Evolutionary conservation across 2,113 vertebrate species (phyloP), one percentile per base, ranked within the genome.

Genomic region (Odontophorus gujanensis): DNA sequence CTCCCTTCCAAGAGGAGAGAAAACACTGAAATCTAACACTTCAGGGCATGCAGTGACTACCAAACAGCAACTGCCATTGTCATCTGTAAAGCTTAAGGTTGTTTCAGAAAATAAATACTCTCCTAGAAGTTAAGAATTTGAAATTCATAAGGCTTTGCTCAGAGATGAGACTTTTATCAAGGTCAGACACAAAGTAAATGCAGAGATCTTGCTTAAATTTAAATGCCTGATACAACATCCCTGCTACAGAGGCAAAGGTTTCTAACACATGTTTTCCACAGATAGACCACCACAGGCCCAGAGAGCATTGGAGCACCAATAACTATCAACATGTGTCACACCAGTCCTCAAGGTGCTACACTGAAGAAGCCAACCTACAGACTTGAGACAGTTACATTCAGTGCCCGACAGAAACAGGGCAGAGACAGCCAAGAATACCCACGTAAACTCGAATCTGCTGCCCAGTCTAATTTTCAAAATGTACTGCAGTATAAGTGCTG

Each of bases 211-310:
- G 28, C 36, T 81, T 32, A 50, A 79, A 85, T 2, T 58, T 40
- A 38, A 12, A 13, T 9, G 51, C n/a, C 13, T 4, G 0, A 62
- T 2, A 53, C 22, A 61, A n/a, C 12, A 11, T 26, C 8, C 45
- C 13, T 48, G 30, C 50, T 47, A 28, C 25, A 53, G 65, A 80
- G 42, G 36, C 19, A 38, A 12, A 71, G 0, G 8, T 21, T 85
- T 58, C 79, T 25, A 15, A 47, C 5, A 69, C 10, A 21, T 15
- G n/a, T 8, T 51, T 67, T 16, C 13, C 75, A 15, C 0, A 0
- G 14, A 47, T 11, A 58, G 6, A 8, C 25, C 12, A 11, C 9
- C 62, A 28, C 0, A 0, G 5, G 47, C 25, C 57, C 18, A 42
- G 0, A 6, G 83, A 75, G 20, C 59, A 55, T 0, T n/a, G 58